These are phyloP conservation scores for Lagria hirta DNA, from an alignment of 2,888 invertebrate species.

Conservation along the genomic window DNA sequence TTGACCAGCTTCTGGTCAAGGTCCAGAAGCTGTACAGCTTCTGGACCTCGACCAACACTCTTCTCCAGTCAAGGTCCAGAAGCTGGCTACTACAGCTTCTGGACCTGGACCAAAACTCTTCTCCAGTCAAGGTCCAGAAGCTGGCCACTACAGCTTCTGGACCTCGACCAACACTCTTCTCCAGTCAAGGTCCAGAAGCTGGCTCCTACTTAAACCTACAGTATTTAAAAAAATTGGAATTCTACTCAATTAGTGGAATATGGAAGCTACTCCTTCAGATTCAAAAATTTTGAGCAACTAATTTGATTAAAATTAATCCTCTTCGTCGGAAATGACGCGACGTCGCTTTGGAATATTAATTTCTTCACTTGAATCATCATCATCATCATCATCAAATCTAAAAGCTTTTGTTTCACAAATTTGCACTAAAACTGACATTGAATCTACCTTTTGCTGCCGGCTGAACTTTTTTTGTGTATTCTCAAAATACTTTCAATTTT, in stretches of 20 bases:
- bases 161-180: background rate
- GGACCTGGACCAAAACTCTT: too few species aligned
- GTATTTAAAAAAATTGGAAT: background rate
- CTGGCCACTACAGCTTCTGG: too few species aligned
- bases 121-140: too few species aligned
- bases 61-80: background rate
- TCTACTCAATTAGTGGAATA: background rate
- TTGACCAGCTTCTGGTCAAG: too few species aligned
- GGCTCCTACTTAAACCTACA: background rate
- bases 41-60: too few species aligned
- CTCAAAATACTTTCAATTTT: constrained; percentile 35
- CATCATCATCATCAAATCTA: constrained; percentile 27
- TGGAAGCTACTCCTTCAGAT: background rate
- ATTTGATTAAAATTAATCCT: too few species aligned
- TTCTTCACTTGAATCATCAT: constrained; percentile 41
- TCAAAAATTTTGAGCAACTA: background rate
- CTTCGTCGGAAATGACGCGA: constrained; percentile 30
- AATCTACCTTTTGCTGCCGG: constrained; percentile 19
- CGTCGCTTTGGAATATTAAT: constrained; percentile 30
- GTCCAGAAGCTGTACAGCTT: too few species aligned
- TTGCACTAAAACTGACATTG: background rate
- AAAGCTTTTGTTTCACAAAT: background rate
- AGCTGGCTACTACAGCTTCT: background rate
- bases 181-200: background rate
- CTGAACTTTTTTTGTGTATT: constrained; percentile 33